Base-by-base conservation (phyloP, 37 sponge, comb jelly and placozoan species). In the Eunapius fragilis region DNA sequence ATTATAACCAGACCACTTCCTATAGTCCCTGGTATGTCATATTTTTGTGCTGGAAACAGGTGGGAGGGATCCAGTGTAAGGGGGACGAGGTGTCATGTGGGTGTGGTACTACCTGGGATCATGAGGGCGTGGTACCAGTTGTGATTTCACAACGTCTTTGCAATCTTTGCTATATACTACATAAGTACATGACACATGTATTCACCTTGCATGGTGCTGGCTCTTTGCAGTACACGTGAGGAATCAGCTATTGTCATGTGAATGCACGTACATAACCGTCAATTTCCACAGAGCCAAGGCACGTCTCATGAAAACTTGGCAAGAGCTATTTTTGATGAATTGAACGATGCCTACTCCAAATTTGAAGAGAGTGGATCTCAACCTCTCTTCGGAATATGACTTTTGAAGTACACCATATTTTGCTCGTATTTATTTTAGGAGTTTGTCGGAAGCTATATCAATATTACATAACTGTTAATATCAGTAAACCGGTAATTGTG, bases 241-340 rank as follows among this genome's bases (percentile, higher is more conserved):
- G 7, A 45, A 45, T n/a, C n/a, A 45, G 47, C 47, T 9, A 45
- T 9, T 11, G 47, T 45, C 22, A 41, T 6, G 41, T 58, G 49
- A 69, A 68, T 31, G 2, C 31, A 37, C n/a, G n/a, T n/a, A n/a
- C 28, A 3, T 80, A 25, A 25, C 69, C 6, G 58, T 58, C 37
- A 19, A 2, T 14, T 35, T 37, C 71, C 5, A 14, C 73, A 87
- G 87, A 37, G 68, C 25, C 74, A 87, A 49, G 87, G 58, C 37
- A 80, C 80, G 67, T 83, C 87, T 19, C 91, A 96, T 58, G 97
- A 94, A 68, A 93, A 82, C 19, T 84, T 98, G 33, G 97, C 97
- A 41, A 80, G 92, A 48, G 95, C 95, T n/a, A 98, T 98, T 35
- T 93, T 97, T 80, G 88, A 92, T 79, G 99, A 94, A 82, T 83